Evolutionary conservation across 2,113 vertebrate genomes (phyloP).

Genomic region (Grantiella picta): DNA sequence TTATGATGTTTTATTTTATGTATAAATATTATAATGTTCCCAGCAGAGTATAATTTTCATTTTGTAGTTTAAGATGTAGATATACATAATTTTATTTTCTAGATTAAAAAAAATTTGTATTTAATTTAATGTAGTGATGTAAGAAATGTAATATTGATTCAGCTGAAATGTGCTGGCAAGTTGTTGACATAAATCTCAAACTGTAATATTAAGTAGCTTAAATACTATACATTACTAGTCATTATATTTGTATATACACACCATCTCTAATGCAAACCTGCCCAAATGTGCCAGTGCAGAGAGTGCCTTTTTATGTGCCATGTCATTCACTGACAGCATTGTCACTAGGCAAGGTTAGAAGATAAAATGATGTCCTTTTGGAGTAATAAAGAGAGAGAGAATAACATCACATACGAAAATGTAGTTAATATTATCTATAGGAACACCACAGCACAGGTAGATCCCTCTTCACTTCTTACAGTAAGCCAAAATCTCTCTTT

Average conservation of each 20-base stretch:
- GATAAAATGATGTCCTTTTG: neutral
- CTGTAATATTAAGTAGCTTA: neutral
- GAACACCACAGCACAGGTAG: neutral
- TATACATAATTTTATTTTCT: neutral
- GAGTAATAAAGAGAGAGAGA: neutral
- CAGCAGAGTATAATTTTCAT: neutral
- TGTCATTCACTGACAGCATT: neutral
- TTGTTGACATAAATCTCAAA: neutral
- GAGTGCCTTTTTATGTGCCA: neutral
- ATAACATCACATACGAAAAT: neutral
- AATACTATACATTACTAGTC: neutral
- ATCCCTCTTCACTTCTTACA: neutral
- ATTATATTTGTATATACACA: neutral
- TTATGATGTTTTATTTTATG: neutral
- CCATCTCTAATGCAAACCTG: neutral
- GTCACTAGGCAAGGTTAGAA: neutral
- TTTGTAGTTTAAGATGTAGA: neutral
- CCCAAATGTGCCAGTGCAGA: too few relatives aligned
- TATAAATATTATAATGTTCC: neutral
- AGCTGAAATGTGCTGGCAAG: neutral
- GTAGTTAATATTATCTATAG: neutral
- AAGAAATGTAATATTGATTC: neutral
- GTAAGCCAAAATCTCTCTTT: neutral
- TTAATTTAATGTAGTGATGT: neutral
- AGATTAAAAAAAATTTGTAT: neutral